These are phyloP conservation scores for Junonia oenone DNA, from an alignment of 2,888 invertebrate genomes.

Conservation along the genomic window DNA sequence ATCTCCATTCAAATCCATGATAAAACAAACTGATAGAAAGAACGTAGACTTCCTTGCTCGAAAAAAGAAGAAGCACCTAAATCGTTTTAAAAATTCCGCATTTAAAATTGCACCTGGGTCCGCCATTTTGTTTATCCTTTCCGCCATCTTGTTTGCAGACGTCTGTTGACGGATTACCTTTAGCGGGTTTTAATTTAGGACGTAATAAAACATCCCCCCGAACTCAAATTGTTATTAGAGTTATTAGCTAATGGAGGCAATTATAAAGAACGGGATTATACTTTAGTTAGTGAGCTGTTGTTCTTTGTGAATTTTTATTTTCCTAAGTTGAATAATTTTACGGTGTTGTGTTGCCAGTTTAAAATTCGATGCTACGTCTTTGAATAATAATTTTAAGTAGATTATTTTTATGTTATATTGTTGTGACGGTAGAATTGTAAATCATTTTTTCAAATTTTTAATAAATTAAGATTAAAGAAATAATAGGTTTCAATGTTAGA, in stretches of 20 bases:
- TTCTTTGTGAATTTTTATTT: constrained; percentile 41
- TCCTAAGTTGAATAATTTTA: constrained; percentile 7
- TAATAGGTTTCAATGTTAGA: no score
- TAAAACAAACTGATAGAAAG: constrained; percentile 22
- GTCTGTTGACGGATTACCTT: constrained; percentile 62
- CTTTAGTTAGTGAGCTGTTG: constrained; percentile 57
- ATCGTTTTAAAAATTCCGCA: constrained; percentile 37
- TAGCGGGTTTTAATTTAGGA: constrained; percentile 48
- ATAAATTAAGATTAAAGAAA: no score
- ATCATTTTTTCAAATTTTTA: no score
- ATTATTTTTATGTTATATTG: no score
- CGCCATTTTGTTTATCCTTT: constrained; percentile 47
- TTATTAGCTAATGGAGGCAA: constrained; percentile 66
- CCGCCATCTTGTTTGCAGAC: constrained; percentile 40
- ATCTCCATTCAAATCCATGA: constrained; percentile 6
- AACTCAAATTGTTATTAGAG: constrained; percentile 61
- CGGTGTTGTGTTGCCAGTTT: constrained; percentile 11
- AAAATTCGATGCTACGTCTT: no score
- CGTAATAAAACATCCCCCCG: constrained; percentile 64
- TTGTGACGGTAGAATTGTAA: no score
- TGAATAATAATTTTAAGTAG: neutral
- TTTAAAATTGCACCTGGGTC: constrained; percentile 54
- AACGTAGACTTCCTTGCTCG: constrained; percentile 32
- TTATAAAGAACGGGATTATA: constrained; percentile 65
- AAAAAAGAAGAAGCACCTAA: neutral